A percentile compares a stretch with the other conserved stretches of the same genome.
phyloP scores from a whole-genome alignment of 2,797 vertebrate genomes.

The Myotis pilosus region DNA sequence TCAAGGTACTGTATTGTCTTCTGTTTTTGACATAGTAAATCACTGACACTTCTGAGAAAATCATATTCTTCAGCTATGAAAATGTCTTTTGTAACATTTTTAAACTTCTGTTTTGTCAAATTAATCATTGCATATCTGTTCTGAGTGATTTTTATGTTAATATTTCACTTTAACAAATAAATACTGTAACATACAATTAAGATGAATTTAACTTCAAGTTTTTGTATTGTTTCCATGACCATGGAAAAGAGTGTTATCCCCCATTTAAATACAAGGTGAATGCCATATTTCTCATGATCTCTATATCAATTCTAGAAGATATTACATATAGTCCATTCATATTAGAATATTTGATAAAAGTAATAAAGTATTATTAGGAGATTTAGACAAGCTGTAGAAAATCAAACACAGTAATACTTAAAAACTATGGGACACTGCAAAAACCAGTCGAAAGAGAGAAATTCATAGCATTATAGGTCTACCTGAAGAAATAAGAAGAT shows the following conservation, averaged over 20 bases:
- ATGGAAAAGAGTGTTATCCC: not conserved
- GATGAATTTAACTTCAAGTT: not conserved
- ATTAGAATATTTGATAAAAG: not conserved
- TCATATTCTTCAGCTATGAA: not conserved
- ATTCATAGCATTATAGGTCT: not conserved
- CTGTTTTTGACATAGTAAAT: not conserved
- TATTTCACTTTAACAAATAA: not conserved
- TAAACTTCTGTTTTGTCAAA: not conserved
- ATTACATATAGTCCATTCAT: not conserved
- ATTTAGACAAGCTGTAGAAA: not conserved
- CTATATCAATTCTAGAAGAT: not conserved
- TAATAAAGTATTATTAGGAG: not conserved
- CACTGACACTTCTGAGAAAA: not conserved
- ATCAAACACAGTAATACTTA: not conserved
- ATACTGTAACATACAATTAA: not conserved
- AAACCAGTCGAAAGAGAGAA: not conserved
- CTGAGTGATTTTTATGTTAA: not conserved
- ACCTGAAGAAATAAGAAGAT: not conserved
- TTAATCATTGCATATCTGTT: not conserved
- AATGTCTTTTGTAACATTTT: not conserved
- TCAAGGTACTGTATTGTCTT: not conserved
- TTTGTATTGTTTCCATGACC: not conserved
- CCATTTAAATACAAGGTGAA: not conserved
- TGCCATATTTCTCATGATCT: not conserved
- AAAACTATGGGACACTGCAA: not conserved